phyloP scores from a whole-genome alignment of 2,797 vertebrate genomes.

The Poecilia gillii region DNA sequence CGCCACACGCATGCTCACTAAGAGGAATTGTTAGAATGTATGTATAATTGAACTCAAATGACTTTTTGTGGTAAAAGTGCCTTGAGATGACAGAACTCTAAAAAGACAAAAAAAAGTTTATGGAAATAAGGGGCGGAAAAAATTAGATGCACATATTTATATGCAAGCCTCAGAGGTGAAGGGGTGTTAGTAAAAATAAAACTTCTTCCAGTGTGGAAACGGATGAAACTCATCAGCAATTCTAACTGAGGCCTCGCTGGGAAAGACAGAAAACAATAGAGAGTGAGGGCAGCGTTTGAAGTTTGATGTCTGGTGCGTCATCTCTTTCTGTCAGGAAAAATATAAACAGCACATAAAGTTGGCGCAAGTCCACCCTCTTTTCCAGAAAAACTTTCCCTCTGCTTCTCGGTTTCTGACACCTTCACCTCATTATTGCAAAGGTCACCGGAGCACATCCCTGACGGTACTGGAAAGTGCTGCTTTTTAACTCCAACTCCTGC shows the following conservation, averaged over 20 bases:
- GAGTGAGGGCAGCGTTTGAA: conserved; percentile 4
- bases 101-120: not conserved
- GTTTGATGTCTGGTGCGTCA: conserved; percentile 27
- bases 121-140: not conserved
- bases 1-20: too few species aligned
- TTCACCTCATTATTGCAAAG: conserved; percentile 35
- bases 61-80: too few species aligned
- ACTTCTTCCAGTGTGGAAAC: not conserved
- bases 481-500: not conserved
- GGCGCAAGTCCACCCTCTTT: not conserved
- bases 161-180: not conserved
- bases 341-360: conserved; percentile 12
- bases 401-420: conserved; percentile 7
- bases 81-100: not conserved
- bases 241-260: conserved; percentile 2
- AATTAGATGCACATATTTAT: not conserved
- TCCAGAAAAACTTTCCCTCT: not conserved
- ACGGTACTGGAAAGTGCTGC: conserved; percentile 12
- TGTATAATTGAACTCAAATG: too few species aligned
- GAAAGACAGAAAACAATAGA: not conserved
- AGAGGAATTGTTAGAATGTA: too few species aligned
- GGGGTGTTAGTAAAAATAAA: not conserved
- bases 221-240: conserved; percentile 13
- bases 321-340: conserved; percentile 9
- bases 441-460: conserved; percentile 20